Evolutionary conservation across 2,888 invertebrate genomes (phyloP).

Genomic region (Scaeva pyrastri): DNA sequence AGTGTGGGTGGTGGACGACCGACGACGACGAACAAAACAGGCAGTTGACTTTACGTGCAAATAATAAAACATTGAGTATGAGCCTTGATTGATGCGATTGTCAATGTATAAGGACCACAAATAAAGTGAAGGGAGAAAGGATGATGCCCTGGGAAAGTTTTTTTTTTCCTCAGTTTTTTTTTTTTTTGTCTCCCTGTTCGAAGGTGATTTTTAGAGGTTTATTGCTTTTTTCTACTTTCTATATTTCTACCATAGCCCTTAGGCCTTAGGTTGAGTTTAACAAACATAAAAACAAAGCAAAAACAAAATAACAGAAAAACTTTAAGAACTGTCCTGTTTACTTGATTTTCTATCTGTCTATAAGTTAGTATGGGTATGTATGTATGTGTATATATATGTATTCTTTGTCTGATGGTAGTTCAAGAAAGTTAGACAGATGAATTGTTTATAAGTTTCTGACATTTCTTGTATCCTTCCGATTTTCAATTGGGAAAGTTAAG

Average conservation of each 20-base stretch:
- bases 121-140: conserved; percentile 4
- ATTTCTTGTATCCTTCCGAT: conserved; percentile 21
- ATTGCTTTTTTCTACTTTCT: background rate
- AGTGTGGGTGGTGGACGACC: conserved; percentile 44
- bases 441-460: conserved; percentile 43
- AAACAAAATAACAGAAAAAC: background rate
- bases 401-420: conserved; percentile 12
- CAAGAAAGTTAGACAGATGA: conserved; percentile 32
- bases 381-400: background rate
- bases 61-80: conserved; percentile 74
- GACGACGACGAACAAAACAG: conserved; percentile 68
- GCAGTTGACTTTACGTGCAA: conserved; percentile 75
- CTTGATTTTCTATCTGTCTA: conserved; percentile 26
- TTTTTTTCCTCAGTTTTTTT: background rate
- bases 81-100: conserved; percentile 73
- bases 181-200: conserved; percentile 17
- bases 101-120: conserved; percentile 62
- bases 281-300: background rate
- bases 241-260: background rate
- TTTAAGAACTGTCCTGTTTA: conserved; percentile 15
- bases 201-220: conserved; percentile 52
- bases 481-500: conserved; percentile 9
- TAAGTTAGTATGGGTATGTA: background rate
- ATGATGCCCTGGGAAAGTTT: conserved; percentile 7
- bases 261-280: conserved; percentile 2